Base-by-base conservation (phyloP, 2,888 invertebrate species). In the Callyntrura guangdongensis region DNA sequence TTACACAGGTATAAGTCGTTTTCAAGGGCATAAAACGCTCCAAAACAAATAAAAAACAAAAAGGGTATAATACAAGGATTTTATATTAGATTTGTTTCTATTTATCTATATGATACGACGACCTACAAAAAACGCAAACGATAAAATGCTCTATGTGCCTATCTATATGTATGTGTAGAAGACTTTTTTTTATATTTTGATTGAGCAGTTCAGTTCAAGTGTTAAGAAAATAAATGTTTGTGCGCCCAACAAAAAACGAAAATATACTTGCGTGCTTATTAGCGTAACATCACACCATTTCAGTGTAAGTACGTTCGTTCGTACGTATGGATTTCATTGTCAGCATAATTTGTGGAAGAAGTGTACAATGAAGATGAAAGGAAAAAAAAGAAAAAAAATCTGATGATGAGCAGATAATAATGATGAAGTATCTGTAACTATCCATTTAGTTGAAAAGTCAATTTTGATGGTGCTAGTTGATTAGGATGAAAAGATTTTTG, bases 21-120 rank as follows among this genome's bases (percentile, higher is more conserved):
- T 88, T 88, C 88, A 88, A 88, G 88, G 88, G 88, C 88, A 88
- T 81, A 81, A 88, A 49, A 67, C 53, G 56, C 49, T 82, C 69
- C 20, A 82, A 82, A 82, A 81, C 88, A 82, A 81, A 88, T 77
- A 49, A 53, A 64, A 69, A 64, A 49, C 14, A 27, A 74, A 20
- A 20, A 4, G 36, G 36, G 36, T 36, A 36, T 53, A 53, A 12
- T 53, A 53, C 11, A 22, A 4, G 20, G 3, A 20, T 67, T 2
- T 8, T 12, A n/a, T 20, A 67, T 67, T 67, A 67, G 17, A 4
- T 22, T 20, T 22, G 12, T n/a, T 67, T 67, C 36, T 67, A 12
- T 22, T 67, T 67, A 67, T 59, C 17, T 59, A n/a, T 59, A 59
- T 59, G 3, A 59, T 3, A 59, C 36, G 36, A 36, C 36, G 36